Evolutionary conservation across 2,888 invertebrate genomes (phyloP), one percentile per base, ranked within the genome.

Genomic region (Drosophila percnosoma): DNA sequence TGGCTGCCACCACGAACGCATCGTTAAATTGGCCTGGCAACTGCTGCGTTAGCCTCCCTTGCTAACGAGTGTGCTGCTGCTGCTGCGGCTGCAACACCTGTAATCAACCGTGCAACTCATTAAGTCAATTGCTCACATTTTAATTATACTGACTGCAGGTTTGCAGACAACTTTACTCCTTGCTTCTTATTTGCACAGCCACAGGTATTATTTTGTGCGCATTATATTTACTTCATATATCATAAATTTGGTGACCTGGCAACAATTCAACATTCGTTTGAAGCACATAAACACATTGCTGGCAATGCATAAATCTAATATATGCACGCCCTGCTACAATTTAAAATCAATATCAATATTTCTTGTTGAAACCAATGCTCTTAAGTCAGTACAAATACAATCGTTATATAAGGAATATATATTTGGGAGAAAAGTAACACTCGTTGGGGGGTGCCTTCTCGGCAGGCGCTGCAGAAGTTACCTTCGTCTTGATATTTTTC

Each of bases 81-180:
- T 24, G 51, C 8, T 21, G 4, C 36, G 36, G 6, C 8, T 29
- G 59, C 65, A 73, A 59, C 64, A 67, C 21, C 54, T 74, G 68
- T 68, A 73, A 78, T 81, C 73, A 81, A 45, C 48, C 71, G 68
- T 65, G 71, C 64, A 75, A 60, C 71, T 75, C 70, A 82, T 76
- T 73, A 78, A 21, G 21, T 29, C 66, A 73, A 71, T 70, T 68
- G 78, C 74, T 76, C 72, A 82, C 83, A 74, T 68, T 87, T 87
- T 78, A 87, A 87, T 86, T 80, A 78, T 80, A 48, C 68, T 36
- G 36, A 59, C 62, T 68, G 60, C 33, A 18, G 48, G 59, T 54
- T 60, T 69, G 60, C 40, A 27, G 53, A 52, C 52, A 11, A 24
- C n/a, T 40, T 21, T 5, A 5, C 5, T 21, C 38, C 29, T n/a